A percentile compares a stretch with the other conserved stretches of the same genome.
phyloP scores from a whole-genome alignment of 2,888 invertebrate genomes.

The Volucella zonaria region DNA sequence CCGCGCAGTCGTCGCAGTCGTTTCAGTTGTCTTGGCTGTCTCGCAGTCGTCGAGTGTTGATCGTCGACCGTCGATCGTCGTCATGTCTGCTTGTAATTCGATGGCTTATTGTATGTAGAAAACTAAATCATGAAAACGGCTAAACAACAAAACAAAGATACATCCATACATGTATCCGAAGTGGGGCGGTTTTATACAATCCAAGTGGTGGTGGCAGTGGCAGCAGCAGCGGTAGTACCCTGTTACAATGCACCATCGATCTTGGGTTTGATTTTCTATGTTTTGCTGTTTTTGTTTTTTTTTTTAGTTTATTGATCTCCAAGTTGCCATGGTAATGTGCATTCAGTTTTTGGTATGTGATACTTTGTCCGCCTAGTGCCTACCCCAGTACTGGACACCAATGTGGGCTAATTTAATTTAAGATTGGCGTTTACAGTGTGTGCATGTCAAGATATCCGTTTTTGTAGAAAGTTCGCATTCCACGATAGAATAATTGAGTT shows the following conservation, averaged over 20 bases:
- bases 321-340: conserved; percentile 63
- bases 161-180: conserved; percentile 11
- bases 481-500: conserved; percentile 35
- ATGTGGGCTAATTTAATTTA: conserved; percentile 65
- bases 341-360: conserved; percentile 63
- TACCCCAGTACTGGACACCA: conserved; percentile 36
- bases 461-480: conserved; percentile 69
- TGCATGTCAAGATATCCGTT: conserved; percentile 56
- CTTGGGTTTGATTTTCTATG: conserved; percentile 45
- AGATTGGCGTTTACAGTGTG: conserved; percentile 50
- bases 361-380: conserved; percentile 1
- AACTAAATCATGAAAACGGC: conserved; percentile 33
- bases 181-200: conserved; percentile 13
- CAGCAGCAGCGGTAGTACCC: conserved; percentile 1
- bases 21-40: too few species aligned
- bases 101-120: conserved; percentile 38
- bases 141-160: conserved; percentile 42
- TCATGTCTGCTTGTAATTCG: conserved; percentile 46
- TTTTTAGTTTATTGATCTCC: conserved; percentile 46
- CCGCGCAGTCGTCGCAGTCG: conserved; percentile 5
- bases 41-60: conserved; percentile 5
- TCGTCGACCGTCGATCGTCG: conserved; percentile 27
- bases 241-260: conserved; percentile 60
- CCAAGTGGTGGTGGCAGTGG: not conserved
- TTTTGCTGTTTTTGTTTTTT: not conserved